phyloP scores from a whole-genome alignment of 92 coral and sea anemone species.

The Scolanthus callimorphus region DNA sequence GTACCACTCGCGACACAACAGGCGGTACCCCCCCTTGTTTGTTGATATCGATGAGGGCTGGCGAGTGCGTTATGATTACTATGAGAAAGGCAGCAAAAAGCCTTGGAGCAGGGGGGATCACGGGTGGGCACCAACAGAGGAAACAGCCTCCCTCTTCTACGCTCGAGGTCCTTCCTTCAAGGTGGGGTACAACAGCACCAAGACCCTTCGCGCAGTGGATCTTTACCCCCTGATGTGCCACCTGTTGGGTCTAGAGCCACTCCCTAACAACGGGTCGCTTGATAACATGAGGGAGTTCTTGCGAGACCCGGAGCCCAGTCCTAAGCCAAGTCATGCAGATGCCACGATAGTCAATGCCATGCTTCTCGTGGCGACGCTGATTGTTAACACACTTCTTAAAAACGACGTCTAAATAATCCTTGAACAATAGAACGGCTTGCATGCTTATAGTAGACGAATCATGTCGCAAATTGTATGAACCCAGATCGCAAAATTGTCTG shows the following conservation, averaged over 20 bases:
- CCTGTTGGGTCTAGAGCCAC: slow-evolving; percentile 53
- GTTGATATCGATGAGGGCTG: slow-evolving; percentile 59
- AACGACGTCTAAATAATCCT: too few species aligned
- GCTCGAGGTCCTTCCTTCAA: slow-evolving; percentile 89
- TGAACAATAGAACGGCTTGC: too few species aligned
- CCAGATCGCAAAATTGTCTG: too few species aligned
- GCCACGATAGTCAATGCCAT: too few species aligned
- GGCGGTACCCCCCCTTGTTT: slow-evolving; percentile 77
- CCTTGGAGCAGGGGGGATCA: slow-evolving; percentile 45
- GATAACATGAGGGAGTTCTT: slow-evolving; percentile 48
- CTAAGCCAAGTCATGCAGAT: too few species aligned
- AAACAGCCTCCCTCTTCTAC: slow-evolving; percentile 56
- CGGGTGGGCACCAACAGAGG: slow-evolving; percentile 42
- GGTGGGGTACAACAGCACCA: slow-evolving; percentile 36
- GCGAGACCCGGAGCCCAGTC: too few species aligned
- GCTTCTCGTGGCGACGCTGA: too few species aligned
- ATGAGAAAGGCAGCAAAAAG: slow-evolving; percentile 6
- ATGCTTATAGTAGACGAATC: too few species aligned
- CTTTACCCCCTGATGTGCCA: slow-evolving; percentile 84
- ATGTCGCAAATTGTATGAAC: too few species aligned
- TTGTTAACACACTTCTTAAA: too few species aligned
- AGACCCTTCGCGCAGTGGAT: slow-evolving; percentile 62
- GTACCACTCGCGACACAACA: slow-evolving; percentile 70
- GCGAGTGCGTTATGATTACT: not conserved
- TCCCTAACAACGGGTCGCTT: slow-evolving; percentile 74